Conservation (phyloP, 2,888 invertebrate species). For the Coelopa pilipes region DNA sequence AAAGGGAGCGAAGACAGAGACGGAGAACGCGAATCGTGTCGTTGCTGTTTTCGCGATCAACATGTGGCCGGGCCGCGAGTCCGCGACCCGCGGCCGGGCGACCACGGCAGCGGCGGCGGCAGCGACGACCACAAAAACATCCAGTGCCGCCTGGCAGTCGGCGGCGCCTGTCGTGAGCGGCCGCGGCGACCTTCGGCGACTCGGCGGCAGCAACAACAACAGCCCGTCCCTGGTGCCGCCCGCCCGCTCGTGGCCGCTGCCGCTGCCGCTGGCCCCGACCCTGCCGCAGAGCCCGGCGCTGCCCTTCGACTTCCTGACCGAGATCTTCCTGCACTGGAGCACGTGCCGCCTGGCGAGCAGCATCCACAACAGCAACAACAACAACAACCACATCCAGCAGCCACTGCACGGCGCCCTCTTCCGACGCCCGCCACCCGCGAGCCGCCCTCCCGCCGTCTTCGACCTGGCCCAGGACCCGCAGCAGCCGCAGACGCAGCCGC, state of each 20-base stretch:
- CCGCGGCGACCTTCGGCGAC: background rate
- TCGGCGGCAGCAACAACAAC: background rate
- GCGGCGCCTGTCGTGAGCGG: background rate
- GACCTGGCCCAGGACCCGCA: slow-evolving; percentile 25
- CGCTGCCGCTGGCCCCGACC: slow-evolving; percentile 1
- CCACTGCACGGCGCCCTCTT: too few species aligned
- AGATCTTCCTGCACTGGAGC: slow-evolving; percentile 41
- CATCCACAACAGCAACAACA: slow-evolving; percentile 30
- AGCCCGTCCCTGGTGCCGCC: background rate
- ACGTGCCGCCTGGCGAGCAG: slow-evolving; percentile 14
- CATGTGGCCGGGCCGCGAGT: too few species aligned
- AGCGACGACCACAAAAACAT: background rate
- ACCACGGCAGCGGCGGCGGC: slow-evolving; percentile 2
- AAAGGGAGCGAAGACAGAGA: background rate
- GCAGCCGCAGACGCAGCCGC: slow-evolving; percentile 19
- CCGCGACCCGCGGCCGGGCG: background rate
- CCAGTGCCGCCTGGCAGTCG: background rate
- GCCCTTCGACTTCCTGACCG: slow-evolving; percentile 39
- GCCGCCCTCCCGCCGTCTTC: background rate
- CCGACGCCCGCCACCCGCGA: too few species aligned
- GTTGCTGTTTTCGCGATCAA: background rate
- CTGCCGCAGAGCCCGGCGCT: slow-evolving; percentile 11
- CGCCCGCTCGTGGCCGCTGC: background rate
- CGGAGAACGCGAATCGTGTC: background rate
- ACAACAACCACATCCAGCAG: too few species aligned